Conservation (phyloP, 2,888 invertebrate genomes). For the Reticulitermes lucifugus region DNA sequence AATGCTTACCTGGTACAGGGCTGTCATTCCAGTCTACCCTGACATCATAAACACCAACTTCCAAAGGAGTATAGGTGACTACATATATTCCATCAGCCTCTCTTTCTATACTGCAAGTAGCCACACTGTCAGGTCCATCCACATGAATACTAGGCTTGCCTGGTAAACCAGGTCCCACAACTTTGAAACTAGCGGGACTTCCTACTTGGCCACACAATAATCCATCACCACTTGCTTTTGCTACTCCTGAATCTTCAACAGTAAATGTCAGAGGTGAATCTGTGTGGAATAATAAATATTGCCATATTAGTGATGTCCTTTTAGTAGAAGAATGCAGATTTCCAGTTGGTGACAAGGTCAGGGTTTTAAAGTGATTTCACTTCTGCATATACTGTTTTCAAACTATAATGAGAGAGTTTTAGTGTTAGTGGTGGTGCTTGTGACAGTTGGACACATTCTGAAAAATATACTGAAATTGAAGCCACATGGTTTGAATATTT, state of each 20-base stretch:
- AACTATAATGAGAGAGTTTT: too few relatives aligned
- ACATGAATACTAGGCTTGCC: slow-evolving; percentile 67
- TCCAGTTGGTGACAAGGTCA: too few relatives aligned
- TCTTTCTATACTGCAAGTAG: slow-evolving; percentile 65
- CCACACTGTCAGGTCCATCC: slow-evolving; percentile 72
- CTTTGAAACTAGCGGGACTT: slow-evolving; percentile 67
- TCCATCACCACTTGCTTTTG: slow-evolving; percentile 72
- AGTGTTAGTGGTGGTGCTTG: too few relatives aligned
- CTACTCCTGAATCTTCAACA: slow-evolving; percentile 70
- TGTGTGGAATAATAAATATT: not conserved
- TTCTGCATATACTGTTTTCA: too few relatives aligned
- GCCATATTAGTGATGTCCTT: too few relatives aligned
- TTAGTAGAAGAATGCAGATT: too few relatives aligned
- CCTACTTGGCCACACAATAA: slow-evolving; percentile 67
- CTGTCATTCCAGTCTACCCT: slow-evolving; percentile 76
- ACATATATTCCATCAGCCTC: slow-evolving; percentile 79
- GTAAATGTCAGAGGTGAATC: slow-evolving; percentile 68
- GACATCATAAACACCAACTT: slow-evolving; percentile 93
- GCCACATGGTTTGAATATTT: too few relatives aligned
- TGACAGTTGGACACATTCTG: too few relatives aligned
- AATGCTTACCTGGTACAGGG: slow-evolving; percentile 63
- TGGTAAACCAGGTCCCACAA: slow-evolving; percentile 55
- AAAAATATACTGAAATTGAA: too few relatives aligned
- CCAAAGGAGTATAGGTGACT: slow-evolving; percentile 90
- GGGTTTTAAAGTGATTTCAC: too few relatives aligned